Evolutionary conservation across 2,797 vertebrate species (phyloP).

Genomic region (Phyllotis vaccarum): DNA sequence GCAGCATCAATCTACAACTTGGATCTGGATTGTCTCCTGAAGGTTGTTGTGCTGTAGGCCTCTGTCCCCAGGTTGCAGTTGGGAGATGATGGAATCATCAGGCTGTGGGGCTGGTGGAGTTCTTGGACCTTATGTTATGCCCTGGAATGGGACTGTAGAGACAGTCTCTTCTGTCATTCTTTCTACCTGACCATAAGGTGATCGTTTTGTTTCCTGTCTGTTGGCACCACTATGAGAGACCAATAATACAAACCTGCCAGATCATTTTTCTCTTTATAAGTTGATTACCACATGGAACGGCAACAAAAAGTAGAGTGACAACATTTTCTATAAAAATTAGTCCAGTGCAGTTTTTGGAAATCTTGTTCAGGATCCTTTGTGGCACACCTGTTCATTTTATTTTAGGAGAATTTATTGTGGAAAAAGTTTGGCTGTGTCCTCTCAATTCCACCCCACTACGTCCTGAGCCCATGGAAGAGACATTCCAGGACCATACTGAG

Average conservation of each 20-base stretch:
- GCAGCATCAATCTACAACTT: not conserved
- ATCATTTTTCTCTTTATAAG: not conserved
- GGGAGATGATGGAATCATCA: not conserved
- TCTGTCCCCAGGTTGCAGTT: too few species aligned
- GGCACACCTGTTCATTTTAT: not conserved
- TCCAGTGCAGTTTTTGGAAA: not conserved
- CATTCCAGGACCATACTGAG: not conserved
- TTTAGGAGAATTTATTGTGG: not conserved
- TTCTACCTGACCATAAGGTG: not conserved
- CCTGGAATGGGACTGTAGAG: too few species aligned
- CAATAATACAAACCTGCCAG: not conserved
- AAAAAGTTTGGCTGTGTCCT: not conserved
- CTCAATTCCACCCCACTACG: too few species aligned
- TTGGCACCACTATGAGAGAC: not conserved
- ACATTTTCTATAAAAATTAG: not conserved
- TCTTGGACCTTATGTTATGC: not conserved
- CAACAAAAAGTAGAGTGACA: not conserved
- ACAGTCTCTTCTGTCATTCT: not conserved
- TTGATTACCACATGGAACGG: not conserved
- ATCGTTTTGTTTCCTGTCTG: not conserved
- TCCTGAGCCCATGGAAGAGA: not conserved
- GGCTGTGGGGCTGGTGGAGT: too few species aligned
- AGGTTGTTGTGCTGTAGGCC: too few species aligned
- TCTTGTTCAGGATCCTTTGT: not conserved
- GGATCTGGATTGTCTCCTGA: too few species aligned